Base-by-base conservation (phyloP, 2,797 vertebrate species). In the Rhodeus uyekii region DNA sequence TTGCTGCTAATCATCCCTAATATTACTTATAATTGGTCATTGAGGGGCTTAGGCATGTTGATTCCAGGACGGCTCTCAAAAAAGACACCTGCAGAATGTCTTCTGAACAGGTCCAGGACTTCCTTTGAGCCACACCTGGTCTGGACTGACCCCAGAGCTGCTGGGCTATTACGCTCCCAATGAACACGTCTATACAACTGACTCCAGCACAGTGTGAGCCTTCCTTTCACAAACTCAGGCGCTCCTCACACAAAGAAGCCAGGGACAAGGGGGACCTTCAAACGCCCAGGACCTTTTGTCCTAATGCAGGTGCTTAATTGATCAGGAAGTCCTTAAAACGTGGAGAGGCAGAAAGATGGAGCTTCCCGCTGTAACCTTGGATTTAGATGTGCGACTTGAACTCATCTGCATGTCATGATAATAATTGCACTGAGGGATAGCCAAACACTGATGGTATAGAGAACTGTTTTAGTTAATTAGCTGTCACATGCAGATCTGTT, bases 281-380 rank as follows among this genome's bases (percentile, higher is more conserved):
- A 82, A 86, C 67, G 24, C 39, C 36, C 48, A 58, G 53, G 44
- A 50, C 46, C 83, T 83, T 89, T 90, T 89, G 87, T 88, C 83
- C 86, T 86, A 78, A 82, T 65, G 87, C 88, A 91, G 90, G 87
- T 89, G 90, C 82, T 87, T 89, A 89, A 90, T 89, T 90, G 86
- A 89, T 81, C 84, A 86, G 82, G 85, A 87, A 81, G 87, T 73
- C 77, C 83, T 83, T 81, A 83, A 87, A 87, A 81, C 69, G 44
- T 64, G 79, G 80, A 84, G 86, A 86, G 78, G 84, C 29, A 82
- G 78, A 80, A 73, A 76, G 74, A 60, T 4, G 61, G 29, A 58
- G 61, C 80, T 50, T 87, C 75, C 74, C 18, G 63, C 80, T 38
- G 58, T 46, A 60, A 63, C 27, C 63, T 75, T 78, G 64, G 68